phyloP scores from a whole-genome alignment of 2,888 invertebrate genomes.

The Colletes collaris region DNA sequence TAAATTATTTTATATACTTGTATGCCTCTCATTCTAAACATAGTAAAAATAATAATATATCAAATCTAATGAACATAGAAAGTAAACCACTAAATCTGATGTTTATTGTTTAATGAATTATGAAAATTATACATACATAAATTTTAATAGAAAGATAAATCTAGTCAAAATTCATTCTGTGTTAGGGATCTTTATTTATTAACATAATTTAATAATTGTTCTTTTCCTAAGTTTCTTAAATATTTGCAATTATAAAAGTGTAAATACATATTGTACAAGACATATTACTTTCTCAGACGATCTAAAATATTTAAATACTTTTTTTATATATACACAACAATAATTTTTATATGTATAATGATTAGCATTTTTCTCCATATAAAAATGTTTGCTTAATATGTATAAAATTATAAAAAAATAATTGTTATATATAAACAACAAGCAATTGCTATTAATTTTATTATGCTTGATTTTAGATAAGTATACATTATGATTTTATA shows the following conservation, averaged over 20 bases:
- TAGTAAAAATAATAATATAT: too few species aligned
- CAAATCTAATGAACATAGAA: too few species aligned
- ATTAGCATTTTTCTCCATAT: not conserved
- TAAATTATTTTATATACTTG: too few species aligned
- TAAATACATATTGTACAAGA: constrained; percentile 14
- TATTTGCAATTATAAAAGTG: constrained; percentile 6
- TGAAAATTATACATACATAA: too few species aligned
- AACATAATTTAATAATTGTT: constrained; percentile 21
- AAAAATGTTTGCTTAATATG: constrained; percentile 22
- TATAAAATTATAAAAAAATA: constrained; percentile 54
- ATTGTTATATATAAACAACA: constrained; percentile 11
- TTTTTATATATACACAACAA: constrained; percentile 24
- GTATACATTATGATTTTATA: constrained; percentile 5
- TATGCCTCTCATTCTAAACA: too few species aligned
- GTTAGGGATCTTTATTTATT: constrained; percentile 6
- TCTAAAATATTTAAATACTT: not conserved
- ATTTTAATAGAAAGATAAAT: too few species aligned
- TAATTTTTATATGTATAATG: constrained; percentile 3
- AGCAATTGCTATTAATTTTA: constrained; percentile 10
- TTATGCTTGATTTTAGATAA: constrained; percentile 4
- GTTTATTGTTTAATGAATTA: too few species aligned
- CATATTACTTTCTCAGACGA: not conserved
- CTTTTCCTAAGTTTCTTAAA: not conserved
- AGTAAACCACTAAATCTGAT: too few species aligned
- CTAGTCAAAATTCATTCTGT: too few species aligned